These are phyloP conservation scores for Sorex araneus DNA, from an alignment of 2,113 vertebrate genomes.

Conservation along the genomic window DNA sequence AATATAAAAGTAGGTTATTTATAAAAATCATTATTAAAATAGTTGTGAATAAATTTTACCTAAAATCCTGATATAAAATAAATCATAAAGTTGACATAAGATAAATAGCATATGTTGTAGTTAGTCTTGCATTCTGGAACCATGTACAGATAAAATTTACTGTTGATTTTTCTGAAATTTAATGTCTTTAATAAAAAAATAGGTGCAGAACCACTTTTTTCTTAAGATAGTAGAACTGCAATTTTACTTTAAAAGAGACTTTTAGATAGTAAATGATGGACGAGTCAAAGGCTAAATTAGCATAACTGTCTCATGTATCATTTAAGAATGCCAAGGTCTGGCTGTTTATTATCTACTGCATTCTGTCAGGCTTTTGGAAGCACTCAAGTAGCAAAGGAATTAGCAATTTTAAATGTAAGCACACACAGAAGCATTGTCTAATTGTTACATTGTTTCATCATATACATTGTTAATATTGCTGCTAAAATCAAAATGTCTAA, in stretches of 20 bases:
- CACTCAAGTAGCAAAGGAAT: conserved; percentile 66
- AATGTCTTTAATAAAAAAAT: conserved; percentile 82
- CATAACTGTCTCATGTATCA: conserved; percentile 87
- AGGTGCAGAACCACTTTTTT: conserved; percentile 83
- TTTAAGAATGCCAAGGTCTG: conserved; percentile 86
- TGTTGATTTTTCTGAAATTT: conserved; percentile 74
- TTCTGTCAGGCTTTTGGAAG: conserved; percentile 85
- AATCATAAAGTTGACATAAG: conserved; percentile 64
- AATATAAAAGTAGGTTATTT: background rate
- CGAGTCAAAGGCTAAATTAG: conserved; percentile 85
- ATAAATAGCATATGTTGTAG: conserved; percentile 64
- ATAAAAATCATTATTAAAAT: conserved; percentile 43
- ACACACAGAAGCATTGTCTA: background rate
- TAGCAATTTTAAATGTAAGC: conserved; percentile 80
- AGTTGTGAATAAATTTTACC: conserved; percentile 51
- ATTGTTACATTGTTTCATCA: conserved; percentile 41
- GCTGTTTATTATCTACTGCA: conserved; percentile 81
- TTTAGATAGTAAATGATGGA: conserved; percentile 86
- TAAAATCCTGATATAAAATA: conserved; percentile 37
- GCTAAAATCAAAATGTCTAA: conserved; percentile 42
- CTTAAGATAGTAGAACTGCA: conserved; percentile 81
- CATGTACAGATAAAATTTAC: conserved; percentile 64
- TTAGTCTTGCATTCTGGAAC: conserved; percentile 44
- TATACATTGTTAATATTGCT: conserved; percentile 46
- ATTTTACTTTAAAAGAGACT: conserved; percentile 85